Evolutionary conservation across 2,888 invertebrate species (phyloP).

Genomic region (Palloptera scutellata): DNA sequence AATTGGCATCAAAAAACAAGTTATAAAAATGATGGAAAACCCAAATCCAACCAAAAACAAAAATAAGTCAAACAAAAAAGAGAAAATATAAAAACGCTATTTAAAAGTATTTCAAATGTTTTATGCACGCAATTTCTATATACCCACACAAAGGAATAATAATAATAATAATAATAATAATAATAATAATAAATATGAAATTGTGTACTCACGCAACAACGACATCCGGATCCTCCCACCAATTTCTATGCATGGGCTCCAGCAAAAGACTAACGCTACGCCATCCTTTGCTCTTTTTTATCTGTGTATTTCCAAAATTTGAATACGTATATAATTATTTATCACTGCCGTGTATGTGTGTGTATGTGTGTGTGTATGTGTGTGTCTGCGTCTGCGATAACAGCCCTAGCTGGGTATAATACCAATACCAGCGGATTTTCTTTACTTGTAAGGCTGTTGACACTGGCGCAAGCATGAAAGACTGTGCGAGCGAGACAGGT

Average conservation of each 20-base stretch:
- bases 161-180: too few species aligned
- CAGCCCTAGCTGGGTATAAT: background rate
- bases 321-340: conserved; percentile 1
- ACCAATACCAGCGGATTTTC: too few species aligned
- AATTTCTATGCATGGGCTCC: conserved; percentile 52
- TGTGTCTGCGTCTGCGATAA: background rate
- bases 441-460: too few species aligned
- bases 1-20: background rate
- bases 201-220: conserved; percentile 60
- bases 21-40: background rate
- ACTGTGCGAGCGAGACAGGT: too few species aligned
- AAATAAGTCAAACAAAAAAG: background rate
- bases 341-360: background rate
- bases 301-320: conserved; percentile 34
- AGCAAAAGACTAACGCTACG: conserved; percentile 52
- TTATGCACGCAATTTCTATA: background rate
- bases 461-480: too few species aligned
- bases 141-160: background rate
- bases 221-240: conserved; percentile 63
- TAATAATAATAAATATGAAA: conserved; percentile 12
- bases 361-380: background rate
- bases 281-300: conserved; percentile 52
- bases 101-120: background rate
- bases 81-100: too few species aligned
- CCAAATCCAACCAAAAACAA: background rate